These are phyloP conservation scores for Tachysurus vachellii DNA, from an alignment of 2,113 vertebrate species.

Conservation along the genomic window DNA sequence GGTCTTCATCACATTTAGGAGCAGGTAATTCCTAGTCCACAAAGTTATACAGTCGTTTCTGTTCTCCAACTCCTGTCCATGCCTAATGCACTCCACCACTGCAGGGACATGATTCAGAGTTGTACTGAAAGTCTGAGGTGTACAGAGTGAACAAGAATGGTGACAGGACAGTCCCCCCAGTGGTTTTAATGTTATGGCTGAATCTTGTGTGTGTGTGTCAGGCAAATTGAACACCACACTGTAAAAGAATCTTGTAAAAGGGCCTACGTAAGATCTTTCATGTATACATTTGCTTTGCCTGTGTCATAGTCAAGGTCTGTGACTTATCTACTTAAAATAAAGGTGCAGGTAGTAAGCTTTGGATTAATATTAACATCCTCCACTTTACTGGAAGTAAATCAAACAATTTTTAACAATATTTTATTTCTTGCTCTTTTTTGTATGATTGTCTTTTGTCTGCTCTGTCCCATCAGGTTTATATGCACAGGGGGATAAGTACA, in stretches of 20 bases:
- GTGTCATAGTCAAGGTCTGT: background rate
- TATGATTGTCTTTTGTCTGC: background rate
- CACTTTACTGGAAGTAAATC: background rate
- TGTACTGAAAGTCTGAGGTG: too few relatives aligned
- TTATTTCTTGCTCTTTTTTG: background rate
- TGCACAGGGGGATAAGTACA: background rate
- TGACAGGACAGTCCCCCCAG: too few relatives aligned
- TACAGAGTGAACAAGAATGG: too few relatives aligned
- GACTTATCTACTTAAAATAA: background rate
- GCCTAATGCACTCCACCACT: too few relatives aligned
- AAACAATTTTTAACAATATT: background rate
- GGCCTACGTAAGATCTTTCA: background rate
- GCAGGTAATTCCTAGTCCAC: too few relatives aligned
- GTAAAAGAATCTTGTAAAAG: background rate
- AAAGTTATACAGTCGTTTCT: too few relatives aligned
- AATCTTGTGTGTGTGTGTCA: background rate
- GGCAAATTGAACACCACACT: background rate
- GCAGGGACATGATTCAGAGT: too few relatives aligned
- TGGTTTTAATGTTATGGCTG: too few relatives aligned
- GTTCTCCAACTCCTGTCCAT: too few relatives aligned
- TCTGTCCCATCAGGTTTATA: background rate
- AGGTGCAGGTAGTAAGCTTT: background rate
- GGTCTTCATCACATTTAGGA: too few relatives aligned
- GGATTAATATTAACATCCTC: conserved; percentile 9
- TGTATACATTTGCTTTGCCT: background rate